These are phyloP conservation scores for Keiferia lycopersicella DNA, from an alignment of 2,888 invertebrate genomes.

Conservation along the genomic window DNA sequence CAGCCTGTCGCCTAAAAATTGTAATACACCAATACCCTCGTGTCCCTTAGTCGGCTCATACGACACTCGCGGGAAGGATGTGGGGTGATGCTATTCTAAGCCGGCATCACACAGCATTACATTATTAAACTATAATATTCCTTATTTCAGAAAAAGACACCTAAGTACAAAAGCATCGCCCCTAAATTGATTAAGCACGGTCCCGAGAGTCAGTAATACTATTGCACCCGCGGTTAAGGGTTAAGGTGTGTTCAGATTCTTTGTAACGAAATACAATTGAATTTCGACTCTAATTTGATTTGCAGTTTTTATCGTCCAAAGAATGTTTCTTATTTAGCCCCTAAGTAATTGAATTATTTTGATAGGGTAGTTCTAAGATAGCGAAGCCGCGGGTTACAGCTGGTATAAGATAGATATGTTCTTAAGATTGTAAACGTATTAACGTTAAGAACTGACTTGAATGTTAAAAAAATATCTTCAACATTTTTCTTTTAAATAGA, in stretches of 20 bases:
- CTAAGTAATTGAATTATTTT: conserved; percentile 36
- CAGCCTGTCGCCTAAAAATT: not conserved
- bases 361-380: not conserved
- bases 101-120: no score
- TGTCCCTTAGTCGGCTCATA: not conserved
- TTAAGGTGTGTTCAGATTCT: conserved; percentile 48
- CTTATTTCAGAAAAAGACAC: conserved; percentile 49
- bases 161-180: conserved; percentile 45
- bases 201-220: conserved; percentile 46
- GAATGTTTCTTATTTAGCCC: conserved; percentile 35
- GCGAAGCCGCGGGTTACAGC: no score
- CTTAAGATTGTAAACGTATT: no score
- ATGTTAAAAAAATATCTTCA: no score
- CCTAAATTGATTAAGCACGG: conserved; percentile 67
- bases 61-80: not conserved
- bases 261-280: conserved; percentile 52
- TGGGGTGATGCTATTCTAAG: no score
- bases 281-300: conserved; percentile 51
- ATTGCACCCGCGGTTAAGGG: conserved; percentile 45
- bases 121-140: no score
- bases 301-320: conserved; percentile 32
- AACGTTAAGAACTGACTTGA: no score
- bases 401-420: no score
- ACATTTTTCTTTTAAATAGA: no score
- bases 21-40: not conserved